phyloP scores from a whole-genome alignment of 2,888 invertebrate genomes.

The Ophonus ardosiacus region DNA sequence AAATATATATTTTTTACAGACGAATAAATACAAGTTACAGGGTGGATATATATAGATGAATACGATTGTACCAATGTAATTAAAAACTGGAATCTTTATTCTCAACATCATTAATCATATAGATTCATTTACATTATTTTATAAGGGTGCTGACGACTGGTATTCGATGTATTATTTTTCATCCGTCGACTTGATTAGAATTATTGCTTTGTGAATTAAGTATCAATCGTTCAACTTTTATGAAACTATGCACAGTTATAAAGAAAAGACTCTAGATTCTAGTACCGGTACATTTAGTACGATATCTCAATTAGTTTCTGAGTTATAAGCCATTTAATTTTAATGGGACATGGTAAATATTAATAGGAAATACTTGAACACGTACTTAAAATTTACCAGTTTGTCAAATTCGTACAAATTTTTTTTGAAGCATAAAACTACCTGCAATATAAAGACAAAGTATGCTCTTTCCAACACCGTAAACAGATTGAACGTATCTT shows the following conservation, averaged over 20 bases:
- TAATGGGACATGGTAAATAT: neutral
- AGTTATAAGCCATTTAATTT: neutral
- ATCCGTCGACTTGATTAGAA: neutral
- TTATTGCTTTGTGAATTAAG: neutral
- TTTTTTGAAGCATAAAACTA: neutral
- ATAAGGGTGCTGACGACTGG: neutral
- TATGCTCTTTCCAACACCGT: neutral
- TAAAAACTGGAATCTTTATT: conserved; percentile 30
- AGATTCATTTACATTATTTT: neutral
- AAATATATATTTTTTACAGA: conserved; percentile 54
- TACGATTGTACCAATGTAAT: conserved; percentile 38
- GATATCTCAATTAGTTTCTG: neutral
- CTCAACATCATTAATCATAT: conserved; percentile 24
- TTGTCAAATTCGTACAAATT: neutral
- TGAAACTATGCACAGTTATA: neutral
- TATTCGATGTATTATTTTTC: neutral
- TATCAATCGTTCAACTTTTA: neutral
- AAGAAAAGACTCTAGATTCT: neutral
- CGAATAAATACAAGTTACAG: conserved; percentile 39
- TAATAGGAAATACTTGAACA: neutral
- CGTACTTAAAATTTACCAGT: neutral
- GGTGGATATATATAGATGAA: conserved; percentile 46
- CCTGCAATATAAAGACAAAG: neutral
- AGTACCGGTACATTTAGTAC: neutral
- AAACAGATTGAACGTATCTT: neutral